Evolutionary conservation across 2,113 vertebrate species (phyloP).

Genomic region (Corythoichthys haematopterus): DNA sequence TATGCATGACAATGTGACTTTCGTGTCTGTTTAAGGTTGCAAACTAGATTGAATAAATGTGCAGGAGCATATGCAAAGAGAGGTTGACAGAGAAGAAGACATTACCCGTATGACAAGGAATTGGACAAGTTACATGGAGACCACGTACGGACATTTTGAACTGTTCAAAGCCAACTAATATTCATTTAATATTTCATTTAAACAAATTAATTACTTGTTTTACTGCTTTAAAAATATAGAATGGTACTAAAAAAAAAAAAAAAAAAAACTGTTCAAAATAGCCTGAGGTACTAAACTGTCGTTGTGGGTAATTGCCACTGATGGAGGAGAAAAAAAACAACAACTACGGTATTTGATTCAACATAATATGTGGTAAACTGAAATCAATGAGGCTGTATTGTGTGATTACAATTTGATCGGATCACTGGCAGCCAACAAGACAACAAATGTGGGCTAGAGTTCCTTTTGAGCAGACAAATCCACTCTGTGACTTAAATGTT

Average conservation of each 20-base stretch:
- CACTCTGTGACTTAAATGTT: conserved; percentile 40
- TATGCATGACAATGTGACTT: no score
- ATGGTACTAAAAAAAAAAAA: not conserved
- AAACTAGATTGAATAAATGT: no score
- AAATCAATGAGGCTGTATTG: conserved; percentile 66
- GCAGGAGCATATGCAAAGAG: no score
- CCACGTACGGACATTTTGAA: no score
- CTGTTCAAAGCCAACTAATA: no score
- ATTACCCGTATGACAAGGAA: no score
- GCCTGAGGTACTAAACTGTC: conserved; percentile 30
- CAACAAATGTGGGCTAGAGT: conserved; percentile 44
- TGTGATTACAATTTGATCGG: conserved; percentile 59
- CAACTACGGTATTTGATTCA: conserved; percentile 49
- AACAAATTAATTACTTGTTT: not conserved
- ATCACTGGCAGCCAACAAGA: conserved; percentile 57
- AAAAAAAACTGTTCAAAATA: conserved; percentile 20
- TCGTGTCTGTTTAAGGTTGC: no score
- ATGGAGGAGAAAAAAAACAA: conserved; percentile 37
- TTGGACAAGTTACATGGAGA: no score
- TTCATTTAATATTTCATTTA: no score
- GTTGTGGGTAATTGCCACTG: conserved; percentile 57
- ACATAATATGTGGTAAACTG: conserved; percentile 57
- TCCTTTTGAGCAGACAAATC: conserved; percentile 41
- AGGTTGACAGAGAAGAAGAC: no score
- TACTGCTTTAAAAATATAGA: not conserved